Conservation (phyloP, 2,113 vertebrate species). For the Dromaius novaehollandiae region DNA sequence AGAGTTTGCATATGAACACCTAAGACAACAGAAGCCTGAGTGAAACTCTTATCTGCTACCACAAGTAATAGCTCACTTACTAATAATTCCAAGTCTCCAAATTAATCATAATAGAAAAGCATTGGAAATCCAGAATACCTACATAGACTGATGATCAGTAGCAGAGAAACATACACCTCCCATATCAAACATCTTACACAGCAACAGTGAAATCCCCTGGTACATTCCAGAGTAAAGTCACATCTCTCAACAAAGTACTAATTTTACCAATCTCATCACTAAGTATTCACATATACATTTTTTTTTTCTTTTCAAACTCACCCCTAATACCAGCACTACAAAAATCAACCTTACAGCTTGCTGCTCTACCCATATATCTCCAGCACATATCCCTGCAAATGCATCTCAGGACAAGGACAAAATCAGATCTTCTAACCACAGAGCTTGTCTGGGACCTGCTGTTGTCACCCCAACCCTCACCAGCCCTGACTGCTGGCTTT, state of each 20-base stretch:
- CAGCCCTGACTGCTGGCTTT: neutral
- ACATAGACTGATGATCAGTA: neutral
- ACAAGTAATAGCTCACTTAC: neutral
- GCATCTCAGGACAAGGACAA: fast-evolving
- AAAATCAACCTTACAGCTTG: fast-evolving
- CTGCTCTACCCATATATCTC: neutral
- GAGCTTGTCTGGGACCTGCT: neutral
- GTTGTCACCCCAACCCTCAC: neutral
- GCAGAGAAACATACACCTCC: neutral
- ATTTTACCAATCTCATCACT: neutral
- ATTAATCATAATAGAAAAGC: neutral
- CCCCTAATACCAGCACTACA: neutral
- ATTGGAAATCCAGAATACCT: neutral
- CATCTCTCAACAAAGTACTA: neutral
- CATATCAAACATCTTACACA: neutral
- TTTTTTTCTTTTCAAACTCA: neutral
- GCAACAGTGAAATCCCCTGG: neutral
- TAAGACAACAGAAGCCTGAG: neutral
- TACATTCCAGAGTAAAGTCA: neutral
- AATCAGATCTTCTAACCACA: neutral
- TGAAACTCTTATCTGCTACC: neutral
- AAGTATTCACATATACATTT: fast-evolving
- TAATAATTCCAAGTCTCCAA: neutral
- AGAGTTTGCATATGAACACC: neutral
- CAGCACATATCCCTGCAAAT: neutral